A percentile compares a stretch with the other conserved stretches of the same genome.
Evolutionary conservation across 2,113 vertebrate species (phyloP).

Genomic region (Neogobius melanostomus): DNA sequence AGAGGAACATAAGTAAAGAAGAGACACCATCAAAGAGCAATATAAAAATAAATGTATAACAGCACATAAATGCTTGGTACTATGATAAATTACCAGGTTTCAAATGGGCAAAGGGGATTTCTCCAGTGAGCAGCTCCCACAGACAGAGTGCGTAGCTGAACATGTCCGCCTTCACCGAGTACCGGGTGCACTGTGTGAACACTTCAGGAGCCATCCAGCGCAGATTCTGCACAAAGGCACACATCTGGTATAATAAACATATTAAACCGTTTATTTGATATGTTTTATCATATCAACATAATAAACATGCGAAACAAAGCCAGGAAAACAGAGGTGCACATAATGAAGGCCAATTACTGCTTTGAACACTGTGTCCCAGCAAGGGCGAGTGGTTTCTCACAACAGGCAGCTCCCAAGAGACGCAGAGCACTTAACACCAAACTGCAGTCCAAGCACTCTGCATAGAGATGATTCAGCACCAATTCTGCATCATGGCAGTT

Average conservation of each 20-base stretch:
- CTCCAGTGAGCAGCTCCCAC: conserved; percentile 91
- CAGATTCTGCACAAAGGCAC: conserved; percentile 82
- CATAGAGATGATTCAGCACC: conserved; percentile 49
- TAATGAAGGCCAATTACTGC: conserved; percentile 43
- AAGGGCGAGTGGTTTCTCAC: conserved; percentile 51
- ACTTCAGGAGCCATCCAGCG: conserved; percentile 97
- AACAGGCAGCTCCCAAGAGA: conserved; percentile 58
- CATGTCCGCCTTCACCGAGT: conserved; percentile 92
- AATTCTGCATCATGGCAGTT: conserved; percentile 60
- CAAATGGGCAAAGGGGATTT: conserved; percentile 92
- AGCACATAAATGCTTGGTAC: background rate
- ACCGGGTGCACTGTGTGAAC: conserved; percentile 92
- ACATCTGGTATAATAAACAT: background rate
- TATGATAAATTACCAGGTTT: conserved; percentile 84
- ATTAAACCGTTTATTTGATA: background rate
- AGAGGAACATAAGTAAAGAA: too few relatives aligned
- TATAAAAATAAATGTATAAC: background rate
- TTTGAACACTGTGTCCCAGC: conserved; percentile 42
- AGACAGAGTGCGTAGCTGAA: conserved; percentile 96
- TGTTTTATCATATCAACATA: too few relatives aligned
- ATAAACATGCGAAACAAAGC: background rate
- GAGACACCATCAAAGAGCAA: too few relatives aligned
- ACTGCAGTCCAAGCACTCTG: conserved; percentile 57
- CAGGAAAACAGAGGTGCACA: background rate
- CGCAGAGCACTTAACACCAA: conserved; percentile 56